Conservation (phyloP, 1,140 invertebrate genomes). For the Zaprionus capensis region DNA sequence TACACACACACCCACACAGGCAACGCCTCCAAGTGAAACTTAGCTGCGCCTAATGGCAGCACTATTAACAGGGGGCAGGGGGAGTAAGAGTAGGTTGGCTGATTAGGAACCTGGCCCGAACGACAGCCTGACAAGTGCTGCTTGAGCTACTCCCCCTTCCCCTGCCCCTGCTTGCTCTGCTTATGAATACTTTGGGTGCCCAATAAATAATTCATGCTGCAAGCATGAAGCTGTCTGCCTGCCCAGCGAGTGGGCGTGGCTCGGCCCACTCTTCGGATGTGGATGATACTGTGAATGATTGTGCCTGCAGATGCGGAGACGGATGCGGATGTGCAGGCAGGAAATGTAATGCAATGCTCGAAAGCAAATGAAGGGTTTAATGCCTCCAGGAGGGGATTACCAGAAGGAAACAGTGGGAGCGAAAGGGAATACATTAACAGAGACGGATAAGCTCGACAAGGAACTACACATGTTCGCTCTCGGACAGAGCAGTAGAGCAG, state of each 20-base stretch:
- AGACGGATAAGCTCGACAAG: not conserved
- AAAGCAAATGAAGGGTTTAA: conserved; percentile 69
- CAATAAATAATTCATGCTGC: conserved; percentile 79
- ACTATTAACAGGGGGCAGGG: conserved; percentile 50
- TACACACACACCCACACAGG: conserved; percentile 12
- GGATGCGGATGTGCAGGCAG: conserved; percentile 54
- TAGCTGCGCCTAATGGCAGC: conserved; percentile 70
- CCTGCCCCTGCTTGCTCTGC: conserved; percentile 28
- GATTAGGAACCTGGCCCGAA: conserved; percentile 27
- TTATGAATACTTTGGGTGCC: conserved; percentile 72
- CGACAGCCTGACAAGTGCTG: conserved; percentile 7
- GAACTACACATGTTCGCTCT: not conserved
- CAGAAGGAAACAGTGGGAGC: not conserved
- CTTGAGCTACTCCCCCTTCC: not conserved
- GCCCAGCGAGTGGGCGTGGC: conserved; percentile 37
- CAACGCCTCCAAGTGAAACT: conserved; percentile 10
- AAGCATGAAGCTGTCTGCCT: conserved; percentile 57
- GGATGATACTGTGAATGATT: conserved; percentile 45
- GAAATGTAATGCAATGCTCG: conserved; percentile 71
- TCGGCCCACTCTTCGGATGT: conserved; percentile 20
- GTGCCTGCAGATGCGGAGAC: conserved; percentile 16
- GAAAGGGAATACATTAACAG: not conserved
- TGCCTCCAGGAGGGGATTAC: conserved; percentile 38
- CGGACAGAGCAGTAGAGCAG: not conserved
- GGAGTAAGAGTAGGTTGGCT: not conserved